A percentile compares a stretch with the other conserved stretches of the same genome.
Evolutionary conservation across 2,888 invertebrate genomes (phyloP).

Genomic region (Platerodrilus igneus): DNA sequence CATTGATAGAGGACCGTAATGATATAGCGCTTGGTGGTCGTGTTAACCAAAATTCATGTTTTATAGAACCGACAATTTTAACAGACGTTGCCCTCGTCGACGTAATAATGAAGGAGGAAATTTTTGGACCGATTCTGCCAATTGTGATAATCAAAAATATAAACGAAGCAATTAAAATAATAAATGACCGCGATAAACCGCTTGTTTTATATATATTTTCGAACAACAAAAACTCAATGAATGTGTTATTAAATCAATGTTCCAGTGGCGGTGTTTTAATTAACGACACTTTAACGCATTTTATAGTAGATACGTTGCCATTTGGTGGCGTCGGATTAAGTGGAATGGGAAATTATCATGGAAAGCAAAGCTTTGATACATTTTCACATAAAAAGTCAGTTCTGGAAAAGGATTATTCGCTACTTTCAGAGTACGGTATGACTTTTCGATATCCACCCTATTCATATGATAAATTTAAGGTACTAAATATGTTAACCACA

Average conservation of each 20-base stretch:
- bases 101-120: constrained; percentile 85
- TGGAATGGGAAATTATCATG: constrained; percentile 94
- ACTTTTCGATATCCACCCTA: constrained; percentile 82
- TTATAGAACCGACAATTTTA: constrained; percentile 81
- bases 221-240: constrained; percentile 53
- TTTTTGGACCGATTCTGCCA: constrained; percentile 95
- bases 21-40: constrained; percentile 77
- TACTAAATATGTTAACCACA: too few species aligned
- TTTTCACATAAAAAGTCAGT: constrained; percentile 90
- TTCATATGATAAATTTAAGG: too few species aligned
- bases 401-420: constrained; percentile 63
- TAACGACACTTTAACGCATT: constrained; percentile 85
- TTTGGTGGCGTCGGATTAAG: constrained; percentile 96
- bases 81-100: constrained; percentile 71
- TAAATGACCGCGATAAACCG: constrained; percentile 86
- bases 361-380: constrained; percentile 83
- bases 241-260: constrained; percentile 65
- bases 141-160: constrained; percentile 77
- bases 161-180: constrained; percentile 86
- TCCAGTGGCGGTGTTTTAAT: constrained; percentile 75
- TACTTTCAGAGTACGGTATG: constrained; percentile 63
- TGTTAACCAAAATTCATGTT: constrained; percentile 67
- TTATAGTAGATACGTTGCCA: constrained; percentile 82
- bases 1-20: constrained; percentile 65
- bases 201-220: constrained; percentile 86